Evolutionary conservation across 1,140 invertebrate species (phyloP), one percentile per base, ranked within the genome.

Genomic region (Bombus polaris): DNA sequence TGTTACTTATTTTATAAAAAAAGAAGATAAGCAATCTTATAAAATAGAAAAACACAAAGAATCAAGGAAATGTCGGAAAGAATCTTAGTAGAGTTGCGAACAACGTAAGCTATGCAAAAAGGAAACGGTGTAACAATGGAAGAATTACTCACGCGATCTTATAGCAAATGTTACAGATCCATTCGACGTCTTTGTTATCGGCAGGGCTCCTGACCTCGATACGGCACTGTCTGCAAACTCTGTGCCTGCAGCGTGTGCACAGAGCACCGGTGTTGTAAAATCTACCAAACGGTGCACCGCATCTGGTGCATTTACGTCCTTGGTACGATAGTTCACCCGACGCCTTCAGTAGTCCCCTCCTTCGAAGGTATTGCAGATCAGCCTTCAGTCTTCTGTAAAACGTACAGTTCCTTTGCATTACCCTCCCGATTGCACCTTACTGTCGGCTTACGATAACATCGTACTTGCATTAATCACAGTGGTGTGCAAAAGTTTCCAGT

Each of bases 171-270:
- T 96, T 95, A 93, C 97, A 98, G 74, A 97, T 95, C 97, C 97
- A 98, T 91, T 97, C 96, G 78, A 96, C 96, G 80, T 95, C 95
- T 90, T 93, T 94, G 78, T 93, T 91, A 57, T 89, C 91, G 75
- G 89, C 79, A 80, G 88, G 79, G 82, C 87, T 74, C 70, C 90
- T 92, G 89, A 96, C 96, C 91, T 97, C 96, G 70, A 87, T 90
- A 87, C 97, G 96, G 93, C 97, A 98, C 90, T 96, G 96, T 93
- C 97, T 97, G 95, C 97, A 98, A 47, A 98, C 97, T 88, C 96
- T 96, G 92, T 97, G 95, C 87, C 96, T 96, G 94, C 97, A 98
- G 13, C 96, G 95, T 74, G 96, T 95, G 93, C 97, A 98, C 71
- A 96, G 93, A 22, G 97, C 97, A 9, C 97, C 97, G 59, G 97